Evolutionary conservation across 1,140 invertebrate genomes (phyloP), one percentile per base, ranked within the genome.

Genomic region (Drosophila kikkawai): DNA sequence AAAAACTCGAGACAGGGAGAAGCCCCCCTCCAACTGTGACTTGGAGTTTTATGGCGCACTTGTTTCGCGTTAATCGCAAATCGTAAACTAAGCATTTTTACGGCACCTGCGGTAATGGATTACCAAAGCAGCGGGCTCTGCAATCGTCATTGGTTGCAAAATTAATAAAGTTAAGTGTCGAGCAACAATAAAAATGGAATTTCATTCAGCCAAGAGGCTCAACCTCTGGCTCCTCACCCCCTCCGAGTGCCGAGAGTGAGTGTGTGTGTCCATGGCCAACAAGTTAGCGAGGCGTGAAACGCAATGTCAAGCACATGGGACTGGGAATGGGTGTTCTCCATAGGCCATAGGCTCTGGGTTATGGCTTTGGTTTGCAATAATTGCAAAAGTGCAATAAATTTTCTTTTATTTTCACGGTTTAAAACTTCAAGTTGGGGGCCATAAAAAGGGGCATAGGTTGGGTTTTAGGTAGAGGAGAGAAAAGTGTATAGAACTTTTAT

Each of bases 21-120:
- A 39, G 13, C 17, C 17, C 44, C 48, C 15, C 34, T n/a, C 50
- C 60, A 55, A 82, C 79, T 55, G 67, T 39, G 69, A 87, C 84
- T 59, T 59, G 56, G 64, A 50, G 47, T 87, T 87, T 87, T 90
- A 87, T 88, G 85, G 81, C 77, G 85, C 85, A 87, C 84, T 87
- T 87, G 84, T 87, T 87, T 87, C 85, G 80, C 84, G 84, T 87
- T 87, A 87, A 87, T 87, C 84, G 84, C 81, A 84, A 90, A 87
- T 90, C 84, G 84, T 87, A 87, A 87, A 90, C 85, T 90, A 90
- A 87, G 81, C 84, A 87, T 87, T 87, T 87, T 87, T 90, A 87
- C 80, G 85, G 84, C 85, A 87, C 84, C 84, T 87, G 84, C 85
- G 84, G 84, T 87, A 87, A 87, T 87, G 84, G 84, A 87, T 87